A percentile compares a stretch with the other conserved stretches of the same genome.
Evolutionary conservation across 2,113 vertebrate species (phyloP).

Genomic region (Megaceryle torquata): DNA sequence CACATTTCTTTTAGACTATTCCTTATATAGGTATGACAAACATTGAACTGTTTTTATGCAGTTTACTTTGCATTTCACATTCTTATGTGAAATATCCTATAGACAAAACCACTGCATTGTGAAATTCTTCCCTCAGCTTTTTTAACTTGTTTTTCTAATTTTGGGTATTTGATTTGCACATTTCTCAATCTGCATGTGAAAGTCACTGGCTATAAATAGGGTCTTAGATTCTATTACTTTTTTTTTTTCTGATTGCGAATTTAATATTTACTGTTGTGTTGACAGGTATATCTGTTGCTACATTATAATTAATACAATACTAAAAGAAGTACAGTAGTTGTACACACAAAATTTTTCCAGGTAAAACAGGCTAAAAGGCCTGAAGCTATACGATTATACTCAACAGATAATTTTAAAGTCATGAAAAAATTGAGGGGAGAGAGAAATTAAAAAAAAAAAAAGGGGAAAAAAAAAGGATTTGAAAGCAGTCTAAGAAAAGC

Average conservation of each 20-base stretch:
- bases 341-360: neutral
- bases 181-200: neutral
- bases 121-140: neutral
- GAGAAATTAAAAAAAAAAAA: neutral
- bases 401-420: constrained; percentile 12
- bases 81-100: neutral
- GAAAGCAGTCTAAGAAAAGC: constrained; percentile 21
- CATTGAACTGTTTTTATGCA: neutral
- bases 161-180: neutral
- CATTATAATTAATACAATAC: neutral
- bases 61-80: neutral
- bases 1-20: neutral
- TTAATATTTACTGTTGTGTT: neutral
- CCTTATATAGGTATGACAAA: neutral
- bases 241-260: neutral
- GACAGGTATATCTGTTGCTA: neutral
- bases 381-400: neutral
- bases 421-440: neutral
- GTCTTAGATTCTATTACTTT: neutral
- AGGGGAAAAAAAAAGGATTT: neutral
- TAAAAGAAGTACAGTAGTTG: neutral
- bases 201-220: neutral
- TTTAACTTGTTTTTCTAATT: neutral
- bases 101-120: neutral
- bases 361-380: neutral